These are phyloP conservation scores for Sebastes goodei DNA, from an alignment of 2,797 vertebrate species.

Conservation along the genomic window DNA sequence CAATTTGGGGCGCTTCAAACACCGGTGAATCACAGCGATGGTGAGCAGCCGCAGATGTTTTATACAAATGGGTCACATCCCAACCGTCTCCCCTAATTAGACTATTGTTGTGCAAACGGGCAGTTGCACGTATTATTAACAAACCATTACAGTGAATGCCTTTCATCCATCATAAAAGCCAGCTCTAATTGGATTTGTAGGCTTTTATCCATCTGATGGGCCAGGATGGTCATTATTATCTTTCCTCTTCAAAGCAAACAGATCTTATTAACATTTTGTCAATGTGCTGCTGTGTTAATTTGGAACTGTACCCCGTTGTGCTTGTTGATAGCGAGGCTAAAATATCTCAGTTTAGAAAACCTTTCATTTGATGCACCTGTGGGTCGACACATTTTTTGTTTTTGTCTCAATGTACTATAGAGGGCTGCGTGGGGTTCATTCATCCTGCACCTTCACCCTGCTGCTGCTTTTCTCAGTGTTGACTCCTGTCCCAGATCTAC, in stretches of 20 bases:
- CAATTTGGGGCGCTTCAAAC: slow-evolving; percentile 42
- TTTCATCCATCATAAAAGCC: slow-evolving; percentile 71
- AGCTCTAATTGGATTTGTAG: slow-evolving; percentile 66
- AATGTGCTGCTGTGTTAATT: slow-evolving; percentile 29
- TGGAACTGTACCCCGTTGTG: slow-evolving; percentile 9
- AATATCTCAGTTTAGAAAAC: slow-evolving; percentile 33
- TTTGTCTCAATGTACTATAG: neutral
- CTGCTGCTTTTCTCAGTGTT: neutral
- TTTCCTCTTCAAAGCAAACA: slow-evolving; percentile 65
- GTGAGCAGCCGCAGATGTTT: slow-evolving; percentile 67
- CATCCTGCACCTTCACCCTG: neutral
- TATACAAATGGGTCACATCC: slow-evolving; percentile 76
- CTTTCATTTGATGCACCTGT: slow-evolving; percentile 20
- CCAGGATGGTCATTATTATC: slow-evolving; percentile 50
- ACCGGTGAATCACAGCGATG: slow-evolving; percentile 44
- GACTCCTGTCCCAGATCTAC: neutral
- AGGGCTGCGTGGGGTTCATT: neutral
- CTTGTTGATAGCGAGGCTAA: slow-evolving; percentile 1
- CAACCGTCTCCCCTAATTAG: slow-evolving; percentile 70
- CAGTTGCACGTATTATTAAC: slow-evolving; percentile 67
- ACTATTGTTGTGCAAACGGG: slow-evolving; percentile 64
- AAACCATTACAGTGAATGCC: slow-evolving; percentile 69
- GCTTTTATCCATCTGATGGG: slow-evolving; percentile 65
- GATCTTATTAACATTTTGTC: slow-evolving; percentile 63
- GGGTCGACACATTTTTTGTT: neutral